Conservation (phyloP, 2,113 vertebrate species). For the Aix galericulata region DNA sequence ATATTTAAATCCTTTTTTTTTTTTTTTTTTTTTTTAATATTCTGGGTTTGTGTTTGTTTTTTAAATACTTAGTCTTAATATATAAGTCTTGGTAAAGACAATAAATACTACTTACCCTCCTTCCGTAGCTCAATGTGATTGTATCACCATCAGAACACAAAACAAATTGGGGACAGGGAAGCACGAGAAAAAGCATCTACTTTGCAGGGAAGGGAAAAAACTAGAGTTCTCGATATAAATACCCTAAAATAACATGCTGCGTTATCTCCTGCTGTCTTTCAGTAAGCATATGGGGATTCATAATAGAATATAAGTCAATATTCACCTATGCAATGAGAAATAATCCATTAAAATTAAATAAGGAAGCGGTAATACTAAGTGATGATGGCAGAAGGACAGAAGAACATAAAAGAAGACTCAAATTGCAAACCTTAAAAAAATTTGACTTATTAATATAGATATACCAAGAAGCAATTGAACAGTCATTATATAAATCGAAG, state of each 20-base stretch:
- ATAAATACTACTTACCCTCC: conserved; percentile 39
- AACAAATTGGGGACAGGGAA: conserved; percentile 17
- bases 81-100: background rate
- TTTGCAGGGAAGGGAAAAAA: background rate
- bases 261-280: background rate
- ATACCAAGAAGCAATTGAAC: background rate
- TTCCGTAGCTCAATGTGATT: conserved; percentile 28
- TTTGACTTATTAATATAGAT: background rate
- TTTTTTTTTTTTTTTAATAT: too few relatives aligned
- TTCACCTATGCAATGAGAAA: conserved; percentile 8
- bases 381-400: background rate
- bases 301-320: background rate
- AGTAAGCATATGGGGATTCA: background rate
- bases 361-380: background rate
- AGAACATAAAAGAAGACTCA: background rate
- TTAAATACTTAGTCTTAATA: background rate
- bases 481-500: background rate
- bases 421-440: background rate
- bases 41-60: too few relatives aligned
- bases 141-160: conserved; percentile 50
- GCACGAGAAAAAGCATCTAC: background rate
- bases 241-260: background rate
- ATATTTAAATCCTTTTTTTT: background rate
- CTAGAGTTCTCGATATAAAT: conserved; percentile 5
- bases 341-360: background rate